phyloP scores from a whole-genome alignment of 2,888 invertebrate genomes.

The Hecatera dysodea region DNA sequence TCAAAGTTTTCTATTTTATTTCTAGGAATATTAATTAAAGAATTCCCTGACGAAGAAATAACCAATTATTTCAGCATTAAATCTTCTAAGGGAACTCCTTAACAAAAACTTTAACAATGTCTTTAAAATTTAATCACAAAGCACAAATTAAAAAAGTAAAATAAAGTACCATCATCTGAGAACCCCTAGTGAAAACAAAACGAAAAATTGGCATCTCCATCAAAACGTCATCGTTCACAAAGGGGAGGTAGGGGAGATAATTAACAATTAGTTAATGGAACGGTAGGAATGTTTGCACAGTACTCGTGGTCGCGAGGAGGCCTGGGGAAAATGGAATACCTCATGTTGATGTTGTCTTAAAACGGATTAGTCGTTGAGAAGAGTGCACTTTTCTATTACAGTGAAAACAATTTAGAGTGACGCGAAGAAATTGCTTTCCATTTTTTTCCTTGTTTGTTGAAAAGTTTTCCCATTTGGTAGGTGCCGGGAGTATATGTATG shows the following conservation, averaged over 20 bases:
- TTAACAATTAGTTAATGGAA: slow-evolving; percentile 86
- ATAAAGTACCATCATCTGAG: slow-evolving; percentile 35
- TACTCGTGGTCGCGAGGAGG: slow-evolving; percentile 66
- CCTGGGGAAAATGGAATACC: slow-evolving; percentile 64
- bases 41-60: background rate
- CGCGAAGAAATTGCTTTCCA: slow-evolving; percentile 15
- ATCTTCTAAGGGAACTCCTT: background rate
- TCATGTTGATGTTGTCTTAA: slow-evolving; percentile 66
- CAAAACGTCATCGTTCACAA: slow-evolving; percentile 74
- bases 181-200: slow-evolving; percentile 60
- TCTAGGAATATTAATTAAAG: background rate
- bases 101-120: slow-evolving; percentile 18
- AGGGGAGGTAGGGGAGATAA: slow-evolving; percentile 75
- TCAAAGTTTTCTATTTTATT: no score
- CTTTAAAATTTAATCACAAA: slow-evolving; percentile 23
- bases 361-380: slow-evolving; percentile 65
- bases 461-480: background rate
- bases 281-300: slow-evolving; percentile 74
- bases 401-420: slow-evolving; percentile 43
- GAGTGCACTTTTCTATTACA: slow-evolving; percentile 57
- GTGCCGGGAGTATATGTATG: no score
- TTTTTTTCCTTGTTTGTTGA: background rate
- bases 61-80: no score
- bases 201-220: slow-evolving; percentile 76
- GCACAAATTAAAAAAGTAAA: slow-evolving; percentile 10